These are phyloP conservation scores for Nymphalis io DNA, from an alignment of 1,140 invertebrate species.

Conservation along the genomic window DNA sequence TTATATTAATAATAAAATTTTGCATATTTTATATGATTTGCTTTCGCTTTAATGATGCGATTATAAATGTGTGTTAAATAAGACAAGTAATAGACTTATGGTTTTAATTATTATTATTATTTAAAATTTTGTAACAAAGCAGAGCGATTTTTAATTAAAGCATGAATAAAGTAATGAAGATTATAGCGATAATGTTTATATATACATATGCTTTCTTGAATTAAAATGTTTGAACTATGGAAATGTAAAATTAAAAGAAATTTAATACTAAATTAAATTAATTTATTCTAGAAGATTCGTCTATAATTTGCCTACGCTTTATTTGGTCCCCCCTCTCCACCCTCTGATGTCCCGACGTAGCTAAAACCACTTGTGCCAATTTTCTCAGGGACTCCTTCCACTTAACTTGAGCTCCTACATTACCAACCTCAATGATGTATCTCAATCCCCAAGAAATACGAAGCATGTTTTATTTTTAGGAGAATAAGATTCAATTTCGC, in stretches of 20 bases:
- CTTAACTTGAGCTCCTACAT: conserved; percentile 70
- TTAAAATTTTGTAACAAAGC: too few relatives aligned
- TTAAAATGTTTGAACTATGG: too few relatives aligned
- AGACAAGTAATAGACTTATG: too few relatives aligned
- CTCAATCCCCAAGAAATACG: conserved; percentile 34
- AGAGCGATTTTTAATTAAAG: too few relatives aligned
- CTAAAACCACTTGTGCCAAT: conserved; percentile 80
- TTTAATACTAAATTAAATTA: not conserved
- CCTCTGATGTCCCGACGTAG: conserved; percentile 55
- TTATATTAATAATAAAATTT: not conserved
- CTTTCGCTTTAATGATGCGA: too few relatives aligned
- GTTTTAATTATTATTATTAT: too few relatives aligned
- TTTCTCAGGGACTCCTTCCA: conserved; percentile 77
- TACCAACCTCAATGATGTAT: conserved; percentile 48
- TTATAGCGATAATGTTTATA: too few relatives aligned
- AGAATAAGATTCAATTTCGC: conserved; percentile 44
- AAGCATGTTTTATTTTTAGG: conserved; percentile 36
- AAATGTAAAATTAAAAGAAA: not conserved
- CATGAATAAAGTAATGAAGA: too few relatives aligned
- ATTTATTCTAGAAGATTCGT: not conserved
- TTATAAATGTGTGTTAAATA: too few relatives aligned
- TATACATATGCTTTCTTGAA: too few relatives aligned
- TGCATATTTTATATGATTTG: too few relatives aligned
- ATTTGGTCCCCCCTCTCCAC: conserved; percentile 43
- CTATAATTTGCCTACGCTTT: conserved; percentile 36